Percentiles rank a stretch among this genome's conserved stretches.
These are phyloP conservation scores for Istiophorus platypterus DNA, from an alignment of 2,113 vertebrate species.

Conservation along the genomic window DNA sequence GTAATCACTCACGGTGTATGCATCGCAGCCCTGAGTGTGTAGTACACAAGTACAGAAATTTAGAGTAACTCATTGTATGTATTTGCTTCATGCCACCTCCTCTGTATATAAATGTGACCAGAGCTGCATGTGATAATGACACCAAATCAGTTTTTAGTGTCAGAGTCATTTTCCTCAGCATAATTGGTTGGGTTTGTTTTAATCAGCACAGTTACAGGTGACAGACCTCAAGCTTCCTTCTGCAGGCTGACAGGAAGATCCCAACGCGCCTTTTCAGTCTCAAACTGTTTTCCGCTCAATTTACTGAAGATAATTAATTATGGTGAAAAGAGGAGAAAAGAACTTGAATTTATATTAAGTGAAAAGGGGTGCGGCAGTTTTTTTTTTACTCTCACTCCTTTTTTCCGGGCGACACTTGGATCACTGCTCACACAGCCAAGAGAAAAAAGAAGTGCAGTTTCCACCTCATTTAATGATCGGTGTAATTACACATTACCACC, in stretches of 20 bases:
- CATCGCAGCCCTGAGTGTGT: background rate
- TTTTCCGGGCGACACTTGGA: slow-evolving; percentile 1
- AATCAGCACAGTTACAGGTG: slow-evolving; percentile 40
- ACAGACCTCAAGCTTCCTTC: slow-evolving; percentile 25
- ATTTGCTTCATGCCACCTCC: background rate
- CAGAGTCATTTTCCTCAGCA: background rate
- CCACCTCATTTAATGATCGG: slow-evolving; percentile 63
- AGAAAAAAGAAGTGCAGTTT: slow-evolving; percentile 42
- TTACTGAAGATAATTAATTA: slow-evolving; percentile 60
- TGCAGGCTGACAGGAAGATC: slow-evolving; percentile 28
- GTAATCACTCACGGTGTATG: slow-evolving; percentile 5
- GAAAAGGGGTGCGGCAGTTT: background rate
- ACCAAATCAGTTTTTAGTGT: slow-evolving; percentile 23
- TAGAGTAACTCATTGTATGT: background rate
- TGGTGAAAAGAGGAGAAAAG: background rate
- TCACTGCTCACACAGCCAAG: slow-evolving; percentile 21
- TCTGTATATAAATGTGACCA: background rate
- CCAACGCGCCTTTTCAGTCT: slow-evolving; percentile 1
- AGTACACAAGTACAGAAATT: background rate
- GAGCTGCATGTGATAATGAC: background rate
- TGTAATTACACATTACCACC: slow-evolving; percentile 62
- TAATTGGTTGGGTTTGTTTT: slow-evolving; percentile 44
- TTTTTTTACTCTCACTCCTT: background rate
- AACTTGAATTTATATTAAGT: slow-evolving; percentile 17
- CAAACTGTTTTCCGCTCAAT: slow-evolving; percentile 38